These are phyloP conservation scores for Dermatemys mawii DNA, from an alignment of 2,113 vertebrate species.

Conservation along the genomic window DNA sequence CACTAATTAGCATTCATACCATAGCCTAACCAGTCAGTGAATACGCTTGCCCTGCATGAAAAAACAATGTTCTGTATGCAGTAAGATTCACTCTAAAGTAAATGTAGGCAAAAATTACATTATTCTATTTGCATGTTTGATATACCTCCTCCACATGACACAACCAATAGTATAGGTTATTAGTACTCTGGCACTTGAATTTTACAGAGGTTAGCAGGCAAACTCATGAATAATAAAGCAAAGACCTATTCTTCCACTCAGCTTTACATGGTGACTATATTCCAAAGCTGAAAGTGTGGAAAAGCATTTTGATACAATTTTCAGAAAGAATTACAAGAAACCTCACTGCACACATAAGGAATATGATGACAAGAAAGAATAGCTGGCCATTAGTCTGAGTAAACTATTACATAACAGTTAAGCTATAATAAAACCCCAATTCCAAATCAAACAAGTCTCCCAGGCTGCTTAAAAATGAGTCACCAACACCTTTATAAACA, in stretches of 20 bases:
- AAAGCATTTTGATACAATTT: conserved; percentile 73
- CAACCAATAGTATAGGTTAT: background rate
- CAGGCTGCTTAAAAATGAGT: conserved; percentile 86
- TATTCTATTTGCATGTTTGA: background rate
- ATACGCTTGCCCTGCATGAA: conserved; percentile 9
- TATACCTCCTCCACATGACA: background rate
- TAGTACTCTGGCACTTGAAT: background rate
- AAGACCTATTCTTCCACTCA: background rate
- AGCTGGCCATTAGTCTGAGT: conserved; percentile 77
- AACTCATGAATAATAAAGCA: conserved; percentile 43
- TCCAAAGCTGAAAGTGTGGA: conserved; percentile 54
- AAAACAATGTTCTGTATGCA: background rate
- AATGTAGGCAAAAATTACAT: background rate
- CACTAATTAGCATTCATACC: conserved; percentile 12
- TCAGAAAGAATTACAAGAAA: conserved; percentile 76
- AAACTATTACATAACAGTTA: conserved; percentile 87
- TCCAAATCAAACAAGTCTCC: conserved; percentile 89
- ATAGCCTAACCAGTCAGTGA: conserved; percentile 28
- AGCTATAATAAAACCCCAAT: conserved; percentile 84
- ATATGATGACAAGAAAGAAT: conserved; percentile 76
- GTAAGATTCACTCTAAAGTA: conserved; percentile 45
- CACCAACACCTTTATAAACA: conserved; percentile 89
- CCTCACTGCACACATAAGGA: conserved; percentile 68
- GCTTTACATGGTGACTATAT: conserved; percentile 45
- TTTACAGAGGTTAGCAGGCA: background rate